phyloP scores from a whole-genome alignment of 2,113 vertebrate genomes.

The Triplophysa tibetana region DNA sequence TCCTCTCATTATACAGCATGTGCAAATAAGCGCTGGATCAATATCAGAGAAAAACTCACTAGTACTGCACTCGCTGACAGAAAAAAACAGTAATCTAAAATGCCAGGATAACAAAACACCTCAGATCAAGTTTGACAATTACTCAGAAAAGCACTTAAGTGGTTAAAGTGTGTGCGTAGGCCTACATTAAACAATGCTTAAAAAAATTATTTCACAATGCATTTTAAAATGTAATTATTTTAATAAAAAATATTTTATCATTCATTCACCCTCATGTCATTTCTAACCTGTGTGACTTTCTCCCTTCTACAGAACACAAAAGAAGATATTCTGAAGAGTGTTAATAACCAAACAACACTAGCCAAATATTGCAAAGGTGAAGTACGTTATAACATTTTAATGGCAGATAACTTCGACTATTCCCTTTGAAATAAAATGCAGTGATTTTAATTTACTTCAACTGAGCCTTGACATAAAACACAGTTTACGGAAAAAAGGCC shows the following conservation, averaged over 20 bases:
- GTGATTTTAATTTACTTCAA: background rate
- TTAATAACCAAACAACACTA: too few relatives aligned
- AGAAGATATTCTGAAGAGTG: too few relatives aligned
- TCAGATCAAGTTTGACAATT: too few relatives aligned
- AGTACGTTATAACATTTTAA: too few relatives aligned
- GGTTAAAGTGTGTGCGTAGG: background rate
- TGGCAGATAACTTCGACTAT: background rate
- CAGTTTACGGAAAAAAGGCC: background rate
- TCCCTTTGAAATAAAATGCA: background rate
- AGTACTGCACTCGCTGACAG: background rate
- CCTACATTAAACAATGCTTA: background rate
- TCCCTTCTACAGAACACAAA: too few relatives aligned
- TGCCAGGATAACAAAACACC: background rate
- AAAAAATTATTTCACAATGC: background rate
- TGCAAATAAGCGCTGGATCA: background rate
- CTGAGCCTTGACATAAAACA: background rate
- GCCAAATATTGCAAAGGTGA: too few relatives aligned
- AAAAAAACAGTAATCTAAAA: background rate
- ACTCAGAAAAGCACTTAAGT: background rate
- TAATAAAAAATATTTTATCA: too few relatives aligned
- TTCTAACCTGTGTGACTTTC: too few relatives aligned
- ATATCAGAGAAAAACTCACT: background rate
- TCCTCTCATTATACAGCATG: background rate
- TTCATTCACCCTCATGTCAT: too few relatives aligned
- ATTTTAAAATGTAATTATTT: background rate